phyloP scores from a whole-genome alignment of 2,113 vertebrate species.

The Malurus melanocephalus region DNA sequence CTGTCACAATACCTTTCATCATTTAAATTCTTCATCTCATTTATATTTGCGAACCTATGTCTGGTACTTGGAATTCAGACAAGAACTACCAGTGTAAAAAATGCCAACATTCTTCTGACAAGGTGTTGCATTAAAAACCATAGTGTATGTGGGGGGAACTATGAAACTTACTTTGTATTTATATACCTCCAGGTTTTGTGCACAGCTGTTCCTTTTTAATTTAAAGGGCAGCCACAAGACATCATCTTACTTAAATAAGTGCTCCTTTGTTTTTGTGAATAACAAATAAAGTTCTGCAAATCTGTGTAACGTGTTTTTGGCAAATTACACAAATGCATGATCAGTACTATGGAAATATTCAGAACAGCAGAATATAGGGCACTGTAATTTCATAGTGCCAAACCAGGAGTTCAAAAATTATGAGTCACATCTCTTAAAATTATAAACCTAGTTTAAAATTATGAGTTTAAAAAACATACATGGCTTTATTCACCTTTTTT shows the following conservation, averaged over 20 bases:
- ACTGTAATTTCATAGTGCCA: background rate
- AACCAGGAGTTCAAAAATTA: background rate
- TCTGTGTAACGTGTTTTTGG: background rate
- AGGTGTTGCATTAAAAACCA: background rate
- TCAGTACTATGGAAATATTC: background rate
- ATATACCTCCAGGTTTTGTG: background rate
- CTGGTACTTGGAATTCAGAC: background rate
- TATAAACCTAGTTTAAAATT: slow-evolving; percentile 11
- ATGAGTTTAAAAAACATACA: background rate
- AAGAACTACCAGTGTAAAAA: background rate
- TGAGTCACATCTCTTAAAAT: slow-evolving; percentile 19
- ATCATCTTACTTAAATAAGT: background rate
- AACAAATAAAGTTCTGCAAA: background rate
- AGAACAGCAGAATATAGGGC: background rate
- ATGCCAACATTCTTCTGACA: background rate
- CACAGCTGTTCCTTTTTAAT: background rate
- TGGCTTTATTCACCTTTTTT: slow-evolving; percentile 28
- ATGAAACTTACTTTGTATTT: background rate
- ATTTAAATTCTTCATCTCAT: background rate
- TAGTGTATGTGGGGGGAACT: background rate
- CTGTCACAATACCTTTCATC: background rate
- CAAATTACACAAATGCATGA: background rate
- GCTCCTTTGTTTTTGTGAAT: background rate
- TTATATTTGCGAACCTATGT: background rate
- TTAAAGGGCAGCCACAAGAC: background rate